Percentiles rank a stretch among this genome's conserved stretches.
These are phyloP conservation scores for Lethrus apterus DNA, from an alignment of 1,140 invertebrate genomes.

Conservation along the genomic window DNA sequence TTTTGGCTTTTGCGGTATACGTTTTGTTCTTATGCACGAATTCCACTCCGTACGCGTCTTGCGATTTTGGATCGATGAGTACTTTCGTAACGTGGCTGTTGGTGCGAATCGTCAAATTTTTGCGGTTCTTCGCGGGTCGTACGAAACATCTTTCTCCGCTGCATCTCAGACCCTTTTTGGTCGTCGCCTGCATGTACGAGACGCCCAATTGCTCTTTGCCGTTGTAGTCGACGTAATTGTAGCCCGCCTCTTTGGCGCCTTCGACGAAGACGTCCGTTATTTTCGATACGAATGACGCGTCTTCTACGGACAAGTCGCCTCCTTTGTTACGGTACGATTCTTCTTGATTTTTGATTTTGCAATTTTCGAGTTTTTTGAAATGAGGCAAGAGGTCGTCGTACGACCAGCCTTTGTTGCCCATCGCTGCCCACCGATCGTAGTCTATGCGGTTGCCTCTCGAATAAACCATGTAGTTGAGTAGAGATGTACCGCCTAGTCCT, in stretches of 20 bases:
- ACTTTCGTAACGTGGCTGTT: slow-evolving; percentile 71
- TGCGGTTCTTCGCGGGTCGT: slow-evolving; percentile 64
- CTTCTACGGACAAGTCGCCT: slow-evolving; percentile 50
- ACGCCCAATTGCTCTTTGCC: slow-evolving; percentile 83
- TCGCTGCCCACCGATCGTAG: slow-evolving; percentile 55
- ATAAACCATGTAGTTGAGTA: slow-evolving; percentile 60
- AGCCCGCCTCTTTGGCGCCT: slow-evolving; percentile 67
- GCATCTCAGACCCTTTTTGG: slow-evolving; percentile 68
- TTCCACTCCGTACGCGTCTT: slow-evolving; percentile 68
- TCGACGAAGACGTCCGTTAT: slow-evolving; percentile 58
- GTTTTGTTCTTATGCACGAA: slow-evolving; percentile 63
- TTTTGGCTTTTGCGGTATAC: slow-evolving; percentile 60
- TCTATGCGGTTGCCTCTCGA: slow-evolving; percentile 55
- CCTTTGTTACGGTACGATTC: slow-evolving; percentile 21
- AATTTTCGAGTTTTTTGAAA: slow-evolving; percentile 46
- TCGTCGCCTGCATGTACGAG: slow-evolving; percentile 79
- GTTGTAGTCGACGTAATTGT: slow-evolving; percentile 70
- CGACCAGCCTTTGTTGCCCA: slow-evolving; percentile 41
- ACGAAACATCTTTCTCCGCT: slow-evolving; percentile 84
- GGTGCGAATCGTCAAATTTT: slow-evolving; percentile 77
- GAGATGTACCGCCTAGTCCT: slow-evolving; percentile 54
- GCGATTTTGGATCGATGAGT: slow-evolving; percentile 69
- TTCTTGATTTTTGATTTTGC: slow-evolving; percentile 46
- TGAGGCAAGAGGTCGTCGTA: slow-evolving; percentile 42
- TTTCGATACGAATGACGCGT: slow-evolving; percentile 54